A percentile compares a stretch with the other conserved stretches of the same genome.
Evolutionary conservation across 2,797 vertebrate species (phyloP).

Genomic region (Ctenopoma kingsleyae): DNA sequence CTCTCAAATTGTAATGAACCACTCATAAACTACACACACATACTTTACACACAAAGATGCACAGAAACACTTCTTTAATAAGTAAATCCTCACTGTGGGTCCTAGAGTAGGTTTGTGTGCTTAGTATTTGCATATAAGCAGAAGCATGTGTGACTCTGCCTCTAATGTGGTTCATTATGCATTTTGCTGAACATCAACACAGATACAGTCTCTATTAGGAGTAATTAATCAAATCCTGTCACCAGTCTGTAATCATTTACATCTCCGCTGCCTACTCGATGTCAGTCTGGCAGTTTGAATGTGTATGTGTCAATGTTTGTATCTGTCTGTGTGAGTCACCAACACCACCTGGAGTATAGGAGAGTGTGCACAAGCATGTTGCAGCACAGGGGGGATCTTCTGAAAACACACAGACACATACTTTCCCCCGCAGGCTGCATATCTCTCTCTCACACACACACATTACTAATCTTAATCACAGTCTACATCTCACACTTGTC

Average conservation of each 20-base stretch:
- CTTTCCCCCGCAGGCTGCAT: slow-evolving; percentile 51
- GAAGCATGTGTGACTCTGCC: slow-evolving; percentile 20
- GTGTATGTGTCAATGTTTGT: slow-evolving; percentile 41
- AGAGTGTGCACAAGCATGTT: slow-evolving; percentile 75
- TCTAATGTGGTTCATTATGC: slow-evolving; percentile 58
- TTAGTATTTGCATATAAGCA: slow-evolving; percentile 47
- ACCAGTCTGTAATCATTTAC: slow-evolving; percentile 81
- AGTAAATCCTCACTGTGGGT: slow-evolving; percentile 12
- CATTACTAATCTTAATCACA: slow-evolving; percentile 71
- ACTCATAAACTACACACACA: slow-evolving; percentile 14
- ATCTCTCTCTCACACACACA: slow-evolving; percentile 13
- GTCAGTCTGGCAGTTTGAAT: slow-evolving; percentile 69
- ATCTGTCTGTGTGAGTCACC: slow-evolving; percentile 72
- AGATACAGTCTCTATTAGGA: slow-evolving; percentile 63
- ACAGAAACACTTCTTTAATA: slow-evolving; percentile 19
- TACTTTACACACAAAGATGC: neutral
- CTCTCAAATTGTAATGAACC: slow-evolving; percentile 28
- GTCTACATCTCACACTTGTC: slow-evolving; percentile 67
- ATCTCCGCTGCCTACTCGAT: slow-evolving; percentile 68
- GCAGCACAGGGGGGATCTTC: slow-evolving; percentile 75
- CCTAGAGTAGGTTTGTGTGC: slow-evolving; percentile 19
- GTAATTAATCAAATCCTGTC: slow-evolving; percentile 86
- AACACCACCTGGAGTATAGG: slow-evolving; percentile 85
- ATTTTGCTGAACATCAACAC: slow-evolving; percentile 63
- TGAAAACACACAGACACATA: slow-evolving; percentile 65